Evolutionary conservation across 2,113 vertebrate genomes (phyloP), one percentile per base, ranked within the genome.

Genomic region (Ascaphus truei): DNA sequence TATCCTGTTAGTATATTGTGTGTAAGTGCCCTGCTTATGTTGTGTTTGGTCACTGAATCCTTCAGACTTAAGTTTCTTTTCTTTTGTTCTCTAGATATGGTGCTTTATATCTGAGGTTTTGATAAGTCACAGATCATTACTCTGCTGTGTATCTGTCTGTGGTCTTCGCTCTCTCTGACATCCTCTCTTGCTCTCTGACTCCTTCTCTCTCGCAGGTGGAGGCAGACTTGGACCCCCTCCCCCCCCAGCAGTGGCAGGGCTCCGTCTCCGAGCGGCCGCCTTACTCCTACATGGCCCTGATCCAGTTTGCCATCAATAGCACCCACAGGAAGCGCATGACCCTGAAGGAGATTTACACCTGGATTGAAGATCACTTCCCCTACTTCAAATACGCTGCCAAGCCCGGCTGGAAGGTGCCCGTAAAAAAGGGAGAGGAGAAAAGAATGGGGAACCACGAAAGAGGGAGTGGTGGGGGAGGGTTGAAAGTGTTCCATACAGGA

Each of bases 251-350:
- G 5, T 81, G 79, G 71, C 90, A 83, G 22, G 81, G 86, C 16
- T 81, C 88, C 0, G 4, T 77, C 33, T 88, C 83, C 0, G 90
- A 96, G 75, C 85, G 95, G 68, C 97, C 96, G 0, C 96, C 96
- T 0, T 99, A 96, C 73, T 98, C 97, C 62, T 99, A 98, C 79
- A 98, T 98, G 95, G 94, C 92, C 67, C 95, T 99, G 93, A 98
- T 99, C 75, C 97, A 99, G 66, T 98, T 98, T 59, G 97, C 97
- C 3, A 98, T 99, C 82, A 99, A 99, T 81, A 98, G 96, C 74
- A 92, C 86, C 0, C 87, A 88, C 56, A 88, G 79, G 75, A 91
- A 90, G 74, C 90, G 83, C 72, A 98, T 99, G 97, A 96, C 94
- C 1, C 77, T 99, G 71, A 98, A 96, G 53, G 95, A 98, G 74